Percentiles rank a stretch among this genome's conserved stretches.
Evolutionary conservation across 2,113 vertebrate species (phyloP).

Genomic region (Sardina pilchardus): DNA sequence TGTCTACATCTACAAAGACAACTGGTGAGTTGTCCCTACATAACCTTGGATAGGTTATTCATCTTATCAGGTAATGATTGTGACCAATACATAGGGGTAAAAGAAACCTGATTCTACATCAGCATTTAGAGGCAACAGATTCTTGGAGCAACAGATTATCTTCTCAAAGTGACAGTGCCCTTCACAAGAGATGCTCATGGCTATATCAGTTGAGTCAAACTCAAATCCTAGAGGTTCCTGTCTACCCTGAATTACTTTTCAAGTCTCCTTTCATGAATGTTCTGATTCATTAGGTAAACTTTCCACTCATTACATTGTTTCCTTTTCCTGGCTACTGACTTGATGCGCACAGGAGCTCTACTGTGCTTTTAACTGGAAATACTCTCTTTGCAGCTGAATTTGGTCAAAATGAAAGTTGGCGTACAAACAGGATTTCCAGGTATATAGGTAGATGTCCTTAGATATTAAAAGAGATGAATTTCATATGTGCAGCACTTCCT

Average conservation of each 20-base stretch:
- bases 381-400: slow-evolving; percentile 3
- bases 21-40: not conserved
- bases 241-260: not conserved
- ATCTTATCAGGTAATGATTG: not conserved
- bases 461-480: not conserved
- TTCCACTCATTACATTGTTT: not conserved
- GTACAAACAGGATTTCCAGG: not conserved
- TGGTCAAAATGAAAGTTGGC: slow-evolving; percentile 7
- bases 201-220: slow-evolving; percentile 12
- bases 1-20: slow-evolving; percentile 35
- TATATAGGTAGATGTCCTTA: not conserved
- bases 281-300: not conserved
- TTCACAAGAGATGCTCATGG: slow-evolving; percentile 16
- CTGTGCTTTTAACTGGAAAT: not conserved
- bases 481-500: slow-evolving; percentile 49
- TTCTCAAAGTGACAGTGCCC: slow-evolving; percentile 17
- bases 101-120: slow-evolving; percentile 11
- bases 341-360: not conserved
- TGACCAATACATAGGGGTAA: not conserved
- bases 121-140: slow-evolving; percentile 10
- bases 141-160: slow-evolving; percentile 20
- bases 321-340: not conserved
- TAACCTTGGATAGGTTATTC: not conserved
- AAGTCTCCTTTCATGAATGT: not conserved
- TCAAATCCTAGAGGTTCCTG: not conserved